Base-by-base conservation (phyloP, 2,888 invertebrate genomes). In the Zhuqinia jingwanae region DNA sequence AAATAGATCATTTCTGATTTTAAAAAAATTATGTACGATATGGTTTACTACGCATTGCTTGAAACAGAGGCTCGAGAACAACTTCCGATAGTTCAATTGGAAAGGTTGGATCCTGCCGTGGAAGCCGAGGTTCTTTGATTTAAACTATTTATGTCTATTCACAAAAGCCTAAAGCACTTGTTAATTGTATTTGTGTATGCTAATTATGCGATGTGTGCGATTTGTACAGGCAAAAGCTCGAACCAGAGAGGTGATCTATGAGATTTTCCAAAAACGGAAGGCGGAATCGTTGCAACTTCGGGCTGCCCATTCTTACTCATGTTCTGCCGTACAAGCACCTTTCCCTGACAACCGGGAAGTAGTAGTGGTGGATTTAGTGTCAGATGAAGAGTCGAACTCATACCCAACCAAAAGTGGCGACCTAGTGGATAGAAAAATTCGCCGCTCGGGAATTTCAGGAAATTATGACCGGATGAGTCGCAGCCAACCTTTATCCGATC, bases 51-150 rank as follows among this genome's bases (percentile, higher is more conserved):
- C 30, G 22, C 17, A 63, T 63, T 63, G 30, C 36, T 27, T 25
- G 15, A 15, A 42, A 42, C 6, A 42, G 15, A 58, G 15, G 36
- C 45, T 15, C 20, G 30, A 65, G 36, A 11, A 65, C 15, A 10
- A 2, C n/a, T 13, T 47, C 70, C 70, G 22, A 5, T 11, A 3
- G 47, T 70, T 45, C 13, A 2, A 3, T 5, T 85, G 3, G 73
- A 70, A 45, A 70, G 36, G 8, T 20, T 85, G 85, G 85, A 85
- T 50, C 85, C 85, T 3, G 20, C 0, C 2, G 70, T 79, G 0
- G 85, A 85, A 20, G 68, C 85, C 1, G 50, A 85, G 47, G 85
- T 85, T 73, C 27, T 36, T 42, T 50, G 56, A 81, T 8, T 8
- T 15, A 53, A 6, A 17, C 53, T n/a, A 53, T 53, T 53, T 36